Evolutionary conservation across 2,888 invertebrate genomes (phyloP).

Genomic region (Nomada goodeniana): DNA sequence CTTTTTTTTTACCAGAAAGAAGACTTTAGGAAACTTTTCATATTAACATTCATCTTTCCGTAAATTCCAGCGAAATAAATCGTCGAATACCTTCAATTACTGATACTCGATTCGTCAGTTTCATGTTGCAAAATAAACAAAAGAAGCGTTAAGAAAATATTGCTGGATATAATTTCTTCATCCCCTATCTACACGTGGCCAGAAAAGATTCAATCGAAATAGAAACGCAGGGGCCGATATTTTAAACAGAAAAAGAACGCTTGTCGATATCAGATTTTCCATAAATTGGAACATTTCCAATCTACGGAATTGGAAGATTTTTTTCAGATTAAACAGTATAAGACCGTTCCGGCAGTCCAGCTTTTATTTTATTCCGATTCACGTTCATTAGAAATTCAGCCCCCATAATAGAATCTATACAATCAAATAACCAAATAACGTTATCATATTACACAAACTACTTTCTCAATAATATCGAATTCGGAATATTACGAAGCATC

Average conservation of each 20-base stretch:
- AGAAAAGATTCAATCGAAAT: conserved; percentile 3
- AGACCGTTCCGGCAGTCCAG: background rate
- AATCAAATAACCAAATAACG: background rate
- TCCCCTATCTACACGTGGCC: background rate
- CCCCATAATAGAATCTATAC: background rate
- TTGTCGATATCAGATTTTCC: conserved; percentile 37
- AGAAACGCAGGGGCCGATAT: conserved; percentile 5
- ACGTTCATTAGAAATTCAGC: conserved; percentile 4
- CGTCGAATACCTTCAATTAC: too few relatives aligned
- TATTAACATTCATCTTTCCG: too few relatives aligned
- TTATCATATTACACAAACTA: too few relatives aligned
- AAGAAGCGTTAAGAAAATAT: background rate
- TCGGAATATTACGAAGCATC: too few relatives aligned
- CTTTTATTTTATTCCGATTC: background rate
- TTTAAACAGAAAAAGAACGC: conserved; percentile 18
- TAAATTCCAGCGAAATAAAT: too few relatives aligned
- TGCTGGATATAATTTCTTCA: background rate
- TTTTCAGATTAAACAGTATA: conserved; percentile 21
- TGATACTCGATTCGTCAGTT: too few relatives aligned
- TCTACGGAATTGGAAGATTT: conserved; percentile 22
- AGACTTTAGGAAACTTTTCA: too few relatives aligned
- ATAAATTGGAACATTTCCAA: conserved; percentile 27
- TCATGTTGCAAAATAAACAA: background rate
- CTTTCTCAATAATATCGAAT: too few relatives aligned
- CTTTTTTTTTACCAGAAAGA: too few relatives aligned